Evolutionary conservation across 2,113 vertebrate genomes (phyloP).

Genomic region (Cephalopterus ornatus): DNA sequence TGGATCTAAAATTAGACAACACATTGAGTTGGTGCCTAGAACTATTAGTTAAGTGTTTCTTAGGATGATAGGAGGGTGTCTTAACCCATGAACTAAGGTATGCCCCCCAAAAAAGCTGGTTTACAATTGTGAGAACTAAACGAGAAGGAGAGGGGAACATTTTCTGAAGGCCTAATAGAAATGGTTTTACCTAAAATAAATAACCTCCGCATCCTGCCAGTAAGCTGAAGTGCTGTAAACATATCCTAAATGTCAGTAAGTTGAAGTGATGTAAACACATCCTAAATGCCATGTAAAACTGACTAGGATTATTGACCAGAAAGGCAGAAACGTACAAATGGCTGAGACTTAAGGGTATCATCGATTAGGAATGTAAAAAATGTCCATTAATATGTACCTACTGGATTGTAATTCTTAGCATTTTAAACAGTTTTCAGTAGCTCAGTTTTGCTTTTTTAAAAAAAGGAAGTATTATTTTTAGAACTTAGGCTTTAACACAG

Average conservation of each 20-base stretch:
- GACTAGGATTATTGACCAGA: not conserved
- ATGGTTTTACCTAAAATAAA: not conserved
- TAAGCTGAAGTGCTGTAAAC: not conserved
- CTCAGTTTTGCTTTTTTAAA: not conserved
- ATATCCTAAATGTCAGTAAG: not conserved
- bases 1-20: not conserved
- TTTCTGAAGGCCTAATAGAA: not conserved
- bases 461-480: not conserved
- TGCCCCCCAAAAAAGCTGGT: not conserved
- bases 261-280: not conserved
- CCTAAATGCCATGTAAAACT: not conserved
- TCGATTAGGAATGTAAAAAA: not conserved
- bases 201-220: not conserved
- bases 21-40: not conserved
- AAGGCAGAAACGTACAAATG: not conserved
- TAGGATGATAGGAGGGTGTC: not conserved
- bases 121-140: not conserved
- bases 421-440: not conserved
- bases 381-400: not conserved
- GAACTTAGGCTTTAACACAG: not conserved
- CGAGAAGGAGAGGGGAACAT: no score
- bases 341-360: not conserved
- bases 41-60: not conserved
- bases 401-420: not conserved
- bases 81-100: not conserved